A percentile compares a stretch with the other conserved stretches of the same genome.
phyloP scores from a whole-genome alignment of 2,797 vertebrate species.

The Paguma larvata region DNA sequence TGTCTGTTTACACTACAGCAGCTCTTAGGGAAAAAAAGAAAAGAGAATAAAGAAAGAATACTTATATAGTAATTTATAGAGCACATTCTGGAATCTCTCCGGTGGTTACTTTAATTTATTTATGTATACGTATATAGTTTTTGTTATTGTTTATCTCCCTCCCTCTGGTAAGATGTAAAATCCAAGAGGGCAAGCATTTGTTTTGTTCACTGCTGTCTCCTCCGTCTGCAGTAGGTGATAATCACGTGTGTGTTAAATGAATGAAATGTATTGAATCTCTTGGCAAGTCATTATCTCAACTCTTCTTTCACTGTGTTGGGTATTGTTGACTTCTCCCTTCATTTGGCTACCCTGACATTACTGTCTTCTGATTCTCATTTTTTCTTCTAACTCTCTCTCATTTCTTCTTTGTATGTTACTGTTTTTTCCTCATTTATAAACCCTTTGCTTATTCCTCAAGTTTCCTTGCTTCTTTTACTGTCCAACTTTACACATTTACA shows the following conservation, averaged over 20 bases:
- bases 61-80: background rate
- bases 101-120: background rate
- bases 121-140: background rate
- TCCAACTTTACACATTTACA: background rate
- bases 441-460: background rate
- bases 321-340: background rate
- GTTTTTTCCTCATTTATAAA: rapidly evolving
- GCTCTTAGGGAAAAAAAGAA: background rate
- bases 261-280: background rate
- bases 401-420: background rate
- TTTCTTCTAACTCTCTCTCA: background rate
- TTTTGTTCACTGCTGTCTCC: background rate
- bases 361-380: background rate
- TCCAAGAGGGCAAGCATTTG: background rate
- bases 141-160: background rate
- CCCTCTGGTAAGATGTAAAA: background rate
- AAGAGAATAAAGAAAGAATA: background rate
- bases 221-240: background rate
- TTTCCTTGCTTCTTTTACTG: background rate
- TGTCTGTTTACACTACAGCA: background rate
- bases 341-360: background rate
- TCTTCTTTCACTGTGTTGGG: background rate
- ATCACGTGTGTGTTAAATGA: background rate
- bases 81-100: background rate
- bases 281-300: background rate